Evolutionary conservation across 2,113 vertebrate species (phyloP), one percentile per base, ranked within the genome.

Genomic region (Megalops atlanticus): DNA sequence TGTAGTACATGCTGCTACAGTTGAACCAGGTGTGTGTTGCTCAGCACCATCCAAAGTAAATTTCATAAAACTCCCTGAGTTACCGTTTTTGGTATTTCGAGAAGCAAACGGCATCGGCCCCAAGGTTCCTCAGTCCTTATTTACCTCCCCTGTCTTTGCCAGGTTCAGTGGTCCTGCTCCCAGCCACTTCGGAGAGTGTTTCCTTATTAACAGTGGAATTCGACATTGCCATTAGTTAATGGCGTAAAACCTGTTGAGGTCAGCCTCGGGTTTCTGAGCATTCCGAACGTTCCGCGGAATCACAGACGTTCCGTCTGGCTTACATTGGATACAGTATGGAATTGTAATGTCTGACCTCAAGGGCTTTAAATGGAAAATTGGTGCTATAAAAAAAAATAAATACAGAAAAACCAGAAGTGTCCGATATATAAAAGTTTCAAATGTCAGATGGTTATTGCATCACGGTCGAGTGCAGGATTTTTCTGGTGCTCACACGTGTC

Each of bases 1-100:
- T 45, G 7, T 10, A 45, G 43, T 45, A 10, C 6, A 6, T 45
- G 43, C 43, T 92, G 94, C 81, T 94, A 94, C 76, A 91, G 79
- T 5, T 95, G 94, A 94, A 92, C 82, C 85, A 94, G 95, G 95
- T 95, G 93, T 90, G 80, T 14, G 7, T 45, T 10, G 43, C 43
- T 45, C 43, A 45, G 43, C 43, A 10, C 14, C 7, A 6, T 45
- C 7, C 7, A 45, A 14, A 14, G 43, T 6, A 45, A 45, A 45
- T 45, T 6, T 6, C 43, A 45, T 0, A 10, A 45, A 45, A 45
- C 43, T 45, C n/a, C n/a, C n/a, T n/a, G n/a, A n/a, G n/a, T n/a
- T n/a, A n/a, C n/a, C n/a, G n/a, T n/a, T n/a, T n/a, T 58, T 58
- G 24, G n/a, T 18, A 8, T n/a, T 24, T 58, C 52, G 6, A 58